Percentiles rank a stretch among this genome's conserved stretches.
Conservation (phyloP, 2,797 vertebrate species). For the Ctenopoma kingsleyae region DNA sequence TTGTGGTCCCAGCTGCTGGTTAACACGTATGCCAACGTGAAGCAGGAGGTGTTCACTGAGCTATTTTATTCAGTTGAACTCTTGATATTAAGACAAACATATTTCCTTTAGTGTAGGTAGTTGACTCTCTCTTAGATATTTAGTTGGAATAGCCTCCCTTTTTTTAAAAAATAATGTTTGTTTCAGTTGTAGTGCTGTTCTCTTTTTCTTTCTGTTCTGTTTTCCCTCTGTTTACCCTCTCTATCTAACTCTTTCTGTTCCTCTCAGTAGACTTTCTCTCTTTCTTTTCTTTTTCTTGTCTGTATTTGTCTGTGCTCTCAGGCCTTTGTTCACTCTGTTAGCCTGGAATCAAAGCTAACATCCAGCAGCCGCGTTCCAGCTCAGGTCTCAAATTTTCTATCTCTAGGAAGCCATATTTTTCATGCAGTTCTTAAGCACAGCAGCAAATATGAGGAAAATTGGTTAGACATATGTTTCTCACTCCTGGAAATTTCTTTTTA, state of each 20-base stretch:
- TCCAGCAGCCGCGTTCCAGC: slow-evolving; percentile 28
- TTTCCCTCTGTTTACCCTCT: not conserved
- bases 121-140: not conserved
- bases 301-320: slow-evolving; percentile 9
- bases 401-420: slow-evolving; percentile 13
- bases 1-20: not conserved
- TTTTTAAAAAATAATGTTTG: not conserved
- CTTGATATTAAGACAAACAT: not conserved
- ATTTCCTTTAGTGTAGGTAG: not conserved
- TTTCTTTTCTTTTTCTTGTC: slow-evolving; percentile 3
- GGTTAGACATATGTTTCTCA: not conserved
- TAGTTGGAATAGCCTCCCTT: not conserved
- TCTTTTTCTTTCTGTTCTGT: not conserved
- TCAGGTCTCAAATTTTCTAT: slow-evolving; percentile 4
- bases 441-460: slow-evolving; percentile 3
- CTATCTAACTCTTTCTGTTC: not conserved
- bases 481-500: not conserved
- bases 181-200: not conserved
- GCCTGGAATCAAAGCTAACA: slow-evolving; percentile 31
- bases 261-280: not conserved
- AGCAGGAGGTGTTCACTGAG: not conserved
- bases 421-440: slow-evolving; percentile 15
- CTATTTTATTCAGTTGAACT: not conserved
- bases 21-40: no score
- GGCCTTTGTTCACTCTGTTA: slow-evolving; percentile 20